Base-by-base conservation (phyloP, 2,113 vertebrate genomes). In the Indicator maculatus region DNA sequence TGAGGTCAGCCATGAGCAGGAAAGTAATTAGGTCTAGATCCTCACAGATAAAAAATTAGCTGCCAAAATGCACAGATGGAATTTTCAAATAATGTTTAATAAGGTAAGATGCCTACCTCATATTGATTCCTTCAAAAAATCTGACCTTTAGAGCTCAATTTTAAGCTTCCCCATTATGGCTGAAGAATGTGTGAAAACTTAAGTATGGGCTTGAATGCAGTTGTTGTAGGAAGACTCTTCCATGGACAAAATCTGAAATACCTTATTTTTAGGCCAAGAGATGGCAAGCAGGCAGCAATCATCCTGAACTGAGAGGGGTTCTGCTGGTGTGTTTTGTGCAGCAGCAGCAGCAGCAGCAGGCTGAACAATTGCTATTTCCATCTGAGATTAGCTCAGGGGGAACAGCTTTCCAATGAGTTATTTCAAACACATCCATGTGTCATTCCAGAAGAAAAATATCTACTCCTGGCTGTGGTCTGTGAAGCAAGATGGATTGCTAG, bases 81-180 rank as follows among this genome's bases (percentile, higher is more conserved):
- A 93, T 95, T 95, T 93, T 95, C 76, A 91, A 91, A 88, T 91
- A 93, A 80, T 93, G 56, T 28, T 92, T 91, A 93, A 95, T 92
- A 92, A 93, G 85, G 33, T 89, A 66, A 93, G 82, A 64, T 89
- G 58, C 64, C 44, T 89, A 91, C 80, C 23, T 83, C 4, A 1
- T 58, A 88, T 86, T 74, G 65, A 93, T 86, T 95, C n/a, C 38
- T 90, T 93, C 93, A 52, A 91, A 91, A 89, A 96, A 94, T 63
- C 39, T 89, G 87, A 92, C 91, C 91, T 92, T 93, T 96, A 88
- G 36, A 82, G 74, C 63, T 95, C 92, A 92, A 93, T 94, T 93
- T 92, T 95, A 93, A 93, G 61, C 79, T 91, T 86, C 39, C 41
- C 45, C 53, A 77, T 89, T 83, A 89, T 56, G 47, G 47, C 76